Percentiles rank a stretch among this genome's conserved stretches.
These are phyloP conservation scores for Gulo gulo DNA, from an alignment of 2,113 vertebrate genomes.

Conservation along the genomic window DNA sequence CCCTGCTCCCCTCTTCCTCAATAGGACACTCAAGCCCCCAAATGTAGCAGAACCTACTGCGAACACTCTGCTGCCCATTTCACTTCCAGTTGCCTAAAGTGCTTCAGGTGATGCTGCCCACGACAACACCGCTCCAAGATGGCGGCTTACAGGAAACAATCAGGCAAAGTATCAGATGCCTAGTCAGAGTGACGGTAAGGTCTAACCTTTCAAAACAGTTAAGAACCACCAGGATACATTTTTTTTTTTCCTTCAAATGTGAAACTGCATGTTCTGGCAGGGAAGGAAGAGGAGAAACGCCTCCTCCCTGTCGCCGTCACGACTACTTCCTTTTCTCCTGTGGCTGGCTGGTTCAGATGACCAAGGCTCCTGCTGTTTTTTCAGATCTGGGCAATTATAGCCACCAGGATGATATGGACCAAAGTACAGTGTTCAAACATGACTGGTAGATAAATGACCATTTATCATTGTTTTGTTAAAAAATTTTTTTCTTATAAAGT, in stretches of 20 bases:
- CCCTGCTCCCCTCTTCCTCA: constrained; percentile 57
- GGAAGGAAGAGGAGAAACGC: constrained; percentile 59
- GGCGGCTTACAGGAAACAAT: background rate
- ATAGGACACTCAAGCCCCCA: background rate
- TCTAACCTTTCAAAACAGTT: constrained; percentile 73
- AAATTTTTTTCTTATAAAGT: constrained; percentile 80
- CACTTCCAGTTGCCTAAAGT: constrained; percentile 67
- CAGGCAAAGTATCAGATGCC: background rate
- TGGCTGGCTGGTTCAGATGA: constrained; percentile 61
- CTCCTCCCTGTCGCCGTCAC: background rate
- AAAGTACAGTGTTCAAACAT: constrained; percentile 69
- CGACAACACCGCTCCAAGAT: constrained; percentile 57
- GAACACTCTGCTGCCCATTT: constrained; percentile 63
- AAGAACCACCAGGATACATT: constrained; percentile 73
- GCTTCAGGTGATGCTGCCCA: constrained; percentile 70
- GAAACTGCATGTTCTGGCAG: constrained; percentile 65
- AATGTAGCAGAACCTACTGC: background rate
- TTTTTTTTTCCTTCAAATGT: constrained; percentile 27
- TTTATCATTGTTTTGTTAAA: constrained; percentile 77
- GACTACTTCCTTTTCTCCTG: constrained; percentile 35
- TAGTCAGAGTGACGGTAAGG: constrained; percentile 62
- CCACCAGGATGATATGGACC: constrained; percentile 61
- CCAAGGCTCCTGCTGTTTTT: constrained; percentile 48
- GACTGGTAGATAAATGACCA: constrained; percentile 72
- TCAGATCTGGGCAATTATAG: constrained; percentile 26